Percentiles rank a stretch among this genome's conserved stretches.
phyloP scores from a whole-genome alignment of 2,888 invertebrate species.

The Scaeva pyrastri region DNA sequence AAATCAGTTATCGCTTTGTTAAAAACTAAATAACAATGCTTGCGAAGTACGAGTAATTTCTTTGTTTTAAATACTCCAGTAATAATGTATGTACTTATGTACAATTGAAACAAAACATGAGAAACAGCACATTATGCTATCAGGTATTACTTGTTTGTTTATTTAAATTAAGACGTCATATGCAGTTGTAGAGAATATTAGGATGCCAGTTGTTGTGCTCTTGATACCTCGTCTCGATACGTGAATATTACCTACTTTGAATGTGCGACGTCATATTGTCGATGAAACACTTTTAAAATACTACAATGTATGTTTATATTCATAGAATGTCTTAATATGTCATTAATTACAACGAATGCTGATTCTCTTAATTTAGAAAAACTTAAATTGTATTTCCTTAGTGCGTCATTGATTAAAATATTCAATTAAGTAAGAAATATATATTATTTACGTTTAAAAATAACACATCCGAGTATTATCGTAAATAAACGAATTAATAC shows the following conservation, averaged over 20 bases:
- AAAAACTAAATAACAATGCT: neutral
- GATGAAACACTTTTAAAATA: neutral
- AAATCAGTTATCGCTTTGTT: neutral
- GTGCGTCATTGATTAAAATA: slow-evolving; percentile 39
- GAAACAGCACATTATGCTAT: neutral
- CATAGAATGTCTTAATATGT: slow-evolving; percentile 18
- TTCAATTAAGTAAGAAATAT: slow-evolving; percentile 14
- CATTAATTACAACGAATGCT: neutral
- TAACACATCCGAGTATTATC: neutral
- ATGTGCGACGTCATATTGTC: slow-evolving; percentile 8
- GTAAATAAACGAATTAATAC: neutral
- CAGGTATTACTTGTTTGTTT: neutral
- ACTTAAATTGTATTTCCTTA: neutral
- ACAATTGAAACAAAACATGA: neutral
- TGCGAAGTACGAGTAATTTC: neutral
- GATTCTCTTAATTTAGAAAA: slow-evolving; percentile 14
- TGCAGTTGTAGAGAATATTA: neutral
- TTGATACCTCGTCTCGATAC: neutral
- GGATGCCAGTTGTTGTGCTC: neutral
- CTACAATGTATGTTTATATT: no score
- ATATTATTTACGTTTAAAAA: neutral
- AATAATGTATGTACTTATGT: neutral
- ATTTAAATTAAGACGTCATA: slow-evolving; percentile 19
- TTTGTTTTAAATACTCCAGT: slow-evolving; percentile 7
- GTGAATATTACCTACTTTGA: neutral